Conservation (phyloP, 2,797 vertebrate genomes). For the Tragelaphus eurycerus region DNA sequence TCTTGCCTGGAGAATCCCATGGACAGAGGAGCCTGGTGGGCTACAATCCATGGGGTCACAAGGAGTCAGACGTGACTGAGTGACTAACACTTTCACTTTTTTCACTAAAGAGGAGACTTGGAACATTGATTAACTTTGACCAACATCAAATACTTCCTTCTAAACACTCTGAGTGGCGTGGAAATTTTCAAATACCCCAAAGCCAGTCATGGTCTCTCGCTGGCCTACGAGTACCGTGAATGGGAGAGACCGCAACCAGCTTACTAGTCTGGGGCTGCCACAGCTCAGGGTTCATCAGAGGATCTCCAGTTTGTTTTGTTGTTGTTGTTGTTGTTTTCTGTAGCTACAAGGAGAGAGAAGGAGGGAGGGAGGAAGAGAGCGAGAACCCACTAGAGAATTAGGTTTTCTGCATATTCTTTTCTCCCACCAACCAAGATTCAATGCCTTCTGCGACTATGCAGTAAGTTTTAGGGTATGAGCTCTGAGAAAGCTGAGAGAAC, state of each 20-base stretch:
- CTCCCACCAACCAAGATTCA: background rate
- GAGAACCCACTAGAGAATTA: background rate
- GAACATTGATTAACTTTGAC: background rate
- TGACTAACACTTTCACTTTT: background rate
- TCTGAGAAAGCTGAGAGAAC: background rate
- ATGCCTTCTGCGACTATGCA: background rate
- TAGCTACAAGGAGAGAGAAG: background rate
- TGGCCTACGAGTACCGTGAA: background rate
- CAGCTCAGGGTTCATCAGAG: background rate
- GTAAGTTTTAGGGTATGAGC: background rate
- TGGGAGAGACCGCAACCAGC: background rate
- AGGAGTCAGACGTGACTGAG: background rate
- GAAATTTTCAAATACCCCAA: background rate
- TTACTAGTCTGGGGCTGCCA: background rate
- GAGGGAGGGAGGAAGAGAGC: too few species aligned
- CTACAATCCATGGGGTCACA: background rate
- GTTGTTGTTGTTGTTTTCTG: background rate
- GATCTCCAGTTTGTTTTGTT: background rate
- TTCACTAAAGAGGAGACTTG: background rate
- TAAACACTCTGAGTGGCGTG: background rate
- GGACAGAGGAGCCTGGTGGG: background rate
- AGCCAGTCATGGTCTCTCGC: background rate
- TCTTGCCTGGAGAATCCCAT: background rate
- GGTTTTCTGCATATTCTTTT: background rate
- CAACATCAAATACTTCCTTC: background rate